Evolutionary conservation across 2,888 invertebrate species (phyloP).

Genomic region (Trichogramma evanescens): DNA sequence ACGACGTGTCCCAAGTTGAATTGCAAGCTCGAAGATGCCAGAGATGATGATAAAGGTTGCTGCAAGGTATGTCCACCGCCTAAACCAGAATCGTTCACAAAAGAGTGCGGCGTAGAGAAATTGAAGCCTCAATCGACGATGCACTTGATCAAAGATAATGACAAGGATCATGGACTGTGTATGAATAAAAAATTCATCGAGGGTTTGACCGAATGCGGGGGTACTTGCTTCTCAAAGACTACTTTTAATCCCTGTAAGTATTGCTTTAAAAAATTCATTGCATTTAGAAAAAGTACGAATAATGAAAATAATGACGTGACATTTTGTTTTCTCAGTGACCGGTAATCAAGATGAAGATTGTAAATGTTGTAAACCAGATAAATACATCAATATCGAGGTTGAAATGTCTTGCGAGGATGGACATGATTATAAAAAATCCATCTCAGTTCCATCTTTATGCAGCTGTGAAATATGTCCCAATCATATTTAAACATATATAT

Average conservation of each 20-base stretch:
- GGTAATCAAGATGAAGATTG: slow-evolving; percentile 37
- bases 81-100: slow-evolving; percentile 12
- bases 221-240: slow-evolving; percentile 64
- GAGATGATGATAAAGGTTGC: slow-evolving; percentile 58
- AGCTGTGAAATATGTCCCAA: slow-evolving; percentile 38
- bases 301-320: background rate
- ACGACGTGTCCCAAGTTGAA: slow-evolving; percentile 59
- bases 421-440: slow-evolving; percentile 29
- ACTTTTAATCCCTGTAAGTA: slow-evolving; percentile 60
- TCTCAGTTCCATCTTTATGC: slow-evolving; percentile 42
- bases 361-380: slow-evolving; percentile 35
- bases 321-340: slow-evolving; percentile 26
- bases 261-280: background rate
- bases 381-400: slow-evolving; percentile 44
- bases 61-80: slow-evolving; percentile 54
- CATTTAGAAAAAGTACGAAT: background rate
- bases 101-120: slow-evolving; percentile 51
- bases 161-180: slow-evolving; percentile 56
- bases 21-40: slow-evolving; percentile 52
- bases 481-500: no score
- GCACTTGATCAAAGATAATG: slow-evolving; percentile 51
- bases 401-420: slow-evolving; percentile 50
- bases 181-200: slow-evolving; percentile 55
- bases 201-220: slow-evolving; percentile 65
- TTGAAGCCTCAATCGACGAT: slow-evolving; percentile 53